These are phyloP conservation scores for Peromyscus nudipes DNA, from an alignment of 2,797 vertebrate genomes.

Conservation along the genomic window DNA sequence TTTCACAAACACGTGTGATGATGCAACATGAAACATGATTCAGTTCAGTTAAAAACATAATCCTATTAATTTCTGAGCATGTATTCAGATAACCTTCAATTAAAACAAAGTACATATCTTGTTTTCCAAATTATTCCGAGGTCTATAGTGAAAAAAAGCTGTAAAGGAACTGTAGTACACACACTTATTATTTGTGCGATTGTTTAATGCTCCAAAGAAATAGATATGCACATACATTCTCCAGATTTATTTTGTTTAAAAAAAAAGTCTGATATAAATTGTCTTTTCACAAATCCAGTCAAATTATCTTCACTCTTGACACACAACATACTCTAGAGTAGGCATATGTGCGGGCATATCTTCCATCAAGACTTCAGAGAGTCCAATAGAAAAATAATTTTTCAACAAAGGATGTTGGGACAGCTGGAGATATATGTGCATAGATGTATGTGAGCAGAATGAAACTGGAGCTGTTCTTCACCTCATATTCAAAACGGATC, in stretches of 20 bases:
- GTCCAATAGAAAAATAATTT: neutral
- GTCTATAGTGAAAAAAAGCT: neutral
- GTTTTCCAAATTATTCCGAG: slow-evolving; percentile 26
- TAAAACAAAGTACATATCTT: neutral
- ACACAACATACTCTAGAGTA: neutral
- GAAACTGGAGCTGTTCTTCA: neutral
- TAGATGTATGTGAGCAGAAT: neutral
- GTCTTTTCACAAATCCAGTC: neutral
- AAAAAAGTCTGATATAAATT: neutral
- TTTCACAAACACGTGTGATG: neutral
- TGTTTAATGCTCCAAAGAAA: slow-evolving; percentile 33
- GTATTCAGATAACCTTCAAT: slow-evolving; percentile 25
- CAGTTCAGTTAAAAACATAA: neutral
- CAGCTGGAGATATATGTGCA: neutral
- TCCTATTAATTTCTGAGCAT: slow-evolving; percentile 46
- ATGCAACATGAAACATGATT: neutral
- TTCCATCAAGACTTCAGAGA: neutral
- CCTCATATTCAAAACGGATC: neutral
- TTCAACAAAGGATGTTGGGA: neutral
- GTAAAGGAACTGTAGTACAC: neutral
- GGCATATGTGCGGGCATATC: rapidly evolving
- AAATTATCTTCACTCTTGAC: neutral
- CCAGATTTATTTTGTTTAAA: slow-evolving; percentile 22
- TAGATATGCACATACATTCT: neutral
- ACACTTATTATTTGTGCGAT: neutral